Evolutionary conservation across 2,888 invertebrate genomes (phyloP).

Genomic region (Meliscaeva auricollis): DNA sequence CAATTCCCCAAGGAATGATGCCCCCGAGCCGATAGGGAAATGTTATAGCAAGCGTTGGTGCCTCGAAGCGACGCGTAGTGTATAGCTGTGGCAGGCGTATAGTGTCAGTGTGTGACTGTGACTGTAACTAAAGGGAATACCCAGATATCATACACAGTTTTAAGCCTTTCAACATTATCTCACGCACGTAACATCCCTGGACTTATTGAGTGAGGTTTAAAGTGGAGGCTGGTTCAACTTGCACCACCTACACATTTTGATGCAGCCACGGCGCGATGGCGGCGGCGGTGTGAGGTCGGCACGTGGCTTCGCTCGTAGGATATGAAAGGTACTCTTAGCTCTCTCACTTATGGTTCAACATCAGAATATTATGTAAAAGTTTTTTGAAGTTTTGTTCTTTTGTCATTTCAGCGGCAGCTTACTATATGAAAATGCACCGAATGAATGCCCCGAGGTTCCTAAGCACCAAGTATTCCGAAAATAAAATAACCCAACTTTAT

Average conservation of each 20-base stretch:
- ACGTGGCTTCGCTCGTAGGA: neutral
- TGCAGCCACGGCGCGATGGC: neutral
- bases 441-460: neutral
- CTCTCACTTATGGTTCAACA: neutral
- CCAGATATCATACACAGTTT: conserved; percentile 14
- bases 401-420: conserved; percentile 3
- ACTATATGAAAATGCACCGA: neutral
- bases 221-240: conserved; percentile 3
- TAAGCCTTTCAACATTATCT: conserved; percentile 3
- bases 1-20: conserved; percentile 10
- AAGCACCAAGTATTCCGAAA: neutral
- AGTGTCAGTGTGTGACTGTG: neutral
- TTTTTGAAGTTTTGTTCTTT: conserved; percentile 5
- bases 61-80: conserved; percentile 15
- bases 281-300: no score
- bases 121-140: conserved; percentile 29
- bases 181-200: conserved; percentile 36
- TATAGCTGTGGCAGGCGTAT: neutral
- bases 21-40: neutral
- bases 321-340: neutral
- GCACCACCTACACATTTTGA: neutral
- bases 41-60: conserved; percentile 5
- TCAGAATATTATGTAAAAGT: conserved; percentile 1
- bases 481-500: neutral
- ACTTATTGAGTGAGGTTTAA: conserved; percentile 46